A percentile compares a stretch with the other conserved stretches of the same genome.
phyloP scores from a whole-genome alignment of 2,113 vertebrate species.

The Mixornis gularis region DNA sequence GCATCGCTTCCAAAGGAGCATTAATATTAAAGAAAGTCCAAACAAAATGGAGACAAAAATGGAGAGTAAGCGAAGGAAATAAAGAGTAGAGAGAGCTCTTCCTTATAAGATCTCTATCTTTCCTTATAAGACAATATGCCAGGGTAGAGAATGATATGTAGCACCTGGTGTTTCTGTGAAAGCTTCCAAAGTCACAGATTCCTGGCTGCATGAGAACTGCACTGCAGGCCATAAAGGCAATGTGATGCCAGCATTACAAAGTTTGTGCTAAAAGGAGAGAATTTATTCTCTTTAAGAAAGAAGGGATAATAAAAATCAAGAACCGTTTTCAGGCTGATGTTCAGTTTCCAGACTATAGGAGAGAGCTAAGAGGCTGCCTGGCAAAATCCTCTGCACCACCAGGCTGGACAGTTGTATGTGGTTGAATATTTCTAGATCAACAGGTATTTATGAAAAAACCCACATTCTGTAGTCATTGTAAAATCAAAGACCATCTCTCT shows the following conservation, averaged over 20 bases:
- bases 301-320: background rate
- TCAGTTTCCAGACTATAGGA: background rate
- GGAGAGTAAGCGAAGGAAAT: background rate
- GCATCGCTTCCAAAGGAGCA: background rate
- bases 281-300: background rate
- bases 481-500: background rate
- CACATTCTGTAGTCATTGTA: background rate
- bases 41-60: background rate
- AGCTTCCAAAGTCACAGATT: background rate
- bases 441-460: background rate
- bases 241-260: background rate
- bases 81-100: background rate
- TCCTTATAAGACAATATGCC: background rate
- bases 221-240: background rate
- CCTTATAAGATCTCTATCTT: background rate
- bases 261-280: background rate
- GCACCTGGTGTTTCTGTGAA: background rate
- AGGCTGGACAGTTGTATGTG: background rate
- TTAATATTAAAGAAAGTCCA: background rate
- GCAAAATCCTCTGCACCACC: background rate
- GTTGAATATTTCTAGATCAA: background rate
- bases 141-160: background rate
- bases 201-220: background rate
- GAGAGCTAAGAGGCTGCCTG: background rate
- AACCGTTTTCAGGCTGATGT: background rate